Evolutionary conservation across 2,113 vertebrate species (phyloP).

Genomic region (Archilochus colubris): DNA sequence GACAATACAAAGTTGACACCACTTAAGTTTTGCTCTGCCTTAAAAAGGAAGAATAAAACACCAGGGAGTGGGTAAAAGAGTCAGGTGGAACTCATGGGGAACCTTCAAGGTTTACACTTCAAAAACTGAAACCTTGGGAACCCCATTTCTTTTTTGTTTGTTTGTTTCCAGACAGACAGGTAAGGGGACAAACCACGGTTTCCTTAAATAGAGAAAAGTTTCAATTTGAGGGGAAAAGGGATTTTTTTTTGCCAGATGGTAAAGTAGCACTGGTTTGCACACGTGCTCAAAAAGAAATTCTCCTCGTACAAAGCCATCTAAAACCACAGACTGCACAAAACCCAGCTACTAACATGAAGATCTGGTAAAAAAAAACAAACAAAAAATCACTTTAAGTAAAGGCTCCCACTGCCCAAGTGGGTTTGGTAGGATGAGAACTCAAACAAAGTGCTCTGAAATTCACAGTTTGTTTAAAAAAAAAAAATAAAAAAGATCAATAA

Average conservation of each 20-base stretch:
- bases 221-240: background rate
- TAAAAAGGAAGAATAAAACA: background rate
- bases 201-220: constrained; percentile 7
- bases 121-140: no score
- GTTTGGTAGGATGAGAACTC: background rate
- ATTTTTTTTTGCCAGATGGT: background rate
- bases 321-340: constrained; percentile 23
- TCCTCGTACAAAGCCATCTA: constrained; percentile 27
- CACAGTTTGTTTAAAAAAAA: background rate
- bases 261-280: background rate
- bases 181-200: background rate
- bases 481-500: background rate
- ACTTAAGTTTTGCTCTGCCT: background rate
- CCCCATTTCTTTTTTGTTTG: no score
- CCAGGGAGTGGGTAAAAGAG: background rate
- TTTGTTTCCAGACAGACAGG: background rate
- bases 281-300: background rate
- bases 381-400: background rate
- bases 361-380: background rate
- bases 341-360: constrained; percentile 1
- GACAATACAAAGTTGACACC: background rate
- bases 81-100: background rate
- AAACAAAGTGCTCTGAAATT: background rate
- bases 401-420: background rate
- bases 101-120: background rate